A percentile compares a stretch with the other conserved stretches of the same genome.
These are phyloP conservation scores for Apantesis nais DNA, from an alignment of 2,888 invertebrate genomes.

Conservation along the genomic window DNA sequence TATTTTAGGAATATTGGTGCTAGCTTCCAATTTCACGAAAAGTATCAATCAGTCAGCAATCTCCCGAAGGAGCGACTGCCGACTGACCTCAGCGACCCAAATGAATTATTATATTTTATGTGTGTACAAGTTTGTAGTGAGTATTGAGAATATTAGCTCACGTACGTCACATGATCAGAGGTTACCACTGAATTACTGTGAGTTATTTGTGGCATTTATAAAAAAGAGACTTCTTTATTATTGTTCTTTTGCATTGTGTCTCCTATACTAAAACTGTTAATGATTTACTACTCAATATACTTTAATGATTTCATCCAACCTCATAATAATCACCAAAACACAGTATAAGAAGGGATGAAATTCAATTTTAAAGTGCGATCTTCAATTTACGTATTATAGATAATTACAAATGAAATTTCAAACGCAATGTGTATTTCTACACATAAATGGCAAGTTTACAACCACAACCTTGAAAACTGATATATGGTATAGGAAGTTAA, in stretches of 20 bases:
- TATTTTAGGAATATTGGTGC: not conserved
- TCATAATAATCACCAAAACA: too few relatives aligned
- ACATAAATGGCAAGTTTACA: too few relatives aligned
- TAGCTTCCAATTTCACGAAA: conserved; percentile 4
- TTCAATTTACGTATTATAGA: too few relatives aligned
- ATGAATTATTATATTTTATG: conserved; percentile 14
- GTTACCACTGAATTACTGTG: not conserved
- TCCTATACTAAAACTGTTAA: not conserved
- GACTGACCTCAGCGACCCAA: conserved; percentile 6
- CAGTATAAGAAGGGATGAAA: too few relatives aligned
- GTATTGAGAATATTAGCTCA: conserved; percentile 11
- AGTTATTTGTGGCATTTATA: not conserved
- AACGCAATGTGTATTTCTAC: too few relatives aligned
- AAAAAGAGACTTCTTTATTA: not conserved
- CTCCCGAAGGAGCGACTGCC: conserved; percentile 9
- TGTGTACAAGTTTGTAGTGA: conserved; percentile 5
- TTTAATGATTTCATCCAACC: too few relatives aligned
- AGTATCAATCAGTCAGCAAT: not conserved
- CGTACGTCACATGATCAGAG: conserved; percentile 7
- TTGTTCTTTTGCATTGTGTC: not conserved
- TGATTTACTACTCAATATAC: not conserved
- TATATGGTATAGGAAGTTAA: too few relatives aligned
- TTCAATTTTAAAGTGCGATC: too few relatives aligned
- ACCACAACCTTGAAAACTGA: too few relatives aligned
- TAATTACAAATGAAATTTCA: too few relatives aligned